Conservation (phyloP, 2,888 invertebrate species). For the Stramonita haemastoma region DNA sequence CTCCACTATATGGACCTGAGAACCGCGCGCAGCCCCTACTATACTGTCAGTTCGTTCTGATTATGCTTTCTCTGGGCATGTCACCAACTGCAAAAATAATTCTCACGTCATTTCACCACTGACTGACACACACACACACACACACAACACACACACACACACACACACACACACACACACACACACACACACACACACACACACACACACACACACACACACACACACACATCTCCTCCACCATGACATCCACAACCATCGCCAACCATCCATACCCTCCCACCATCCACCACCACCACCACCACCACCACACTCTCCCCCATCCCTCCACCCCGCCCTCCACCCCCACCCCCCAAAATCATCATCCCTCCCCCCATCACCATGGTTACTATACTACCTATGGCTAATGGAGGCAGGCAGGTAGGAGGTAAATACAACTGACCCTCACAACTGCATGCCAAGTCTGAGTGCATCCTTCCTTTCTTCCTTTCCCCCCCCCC, state of each 20-base stretch:
- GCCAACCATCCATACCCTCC: not conserved
- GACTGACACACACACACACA: not conserved
- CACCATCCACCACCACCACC: not conserved
- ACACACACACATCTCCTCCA: not conserved
- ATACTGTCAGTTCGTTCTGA: no score
- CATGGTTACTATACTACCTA: conserved; percentile 24
- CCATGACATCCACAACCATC: not conserved
- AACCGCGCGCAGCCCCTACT: no score
- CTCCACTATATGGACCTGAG: no score
- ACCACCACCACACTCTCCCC: not conserved
- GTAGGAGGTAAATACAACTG: not conserved
- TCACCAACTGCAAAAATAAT: no score
- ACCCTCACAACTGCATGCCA: conserved; percentile 8
- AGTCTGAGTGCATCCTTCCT: not conserved
- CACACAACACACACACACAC: not conserved
- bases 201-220: conserved; percentile 2
- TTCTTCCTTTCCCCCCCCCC: no score
- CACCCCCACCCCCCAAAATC: not conserved
- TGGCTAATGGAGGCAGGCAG: conserved; percentile 2
- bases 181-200: conserved; percentile 10
- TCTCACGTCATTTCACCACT: no score
- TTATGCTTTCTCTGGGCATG: no score
- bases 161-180: conserved; percentile 7
- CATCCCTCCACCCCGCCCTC: not conserved
- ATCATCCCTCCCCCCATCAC: not conserved